These are phyloP conservation scores for Trypoxylon attenuatum DNA, from an alignment of 2,888 invertebrate genomes.

Conservation along the genomic window DNA sequence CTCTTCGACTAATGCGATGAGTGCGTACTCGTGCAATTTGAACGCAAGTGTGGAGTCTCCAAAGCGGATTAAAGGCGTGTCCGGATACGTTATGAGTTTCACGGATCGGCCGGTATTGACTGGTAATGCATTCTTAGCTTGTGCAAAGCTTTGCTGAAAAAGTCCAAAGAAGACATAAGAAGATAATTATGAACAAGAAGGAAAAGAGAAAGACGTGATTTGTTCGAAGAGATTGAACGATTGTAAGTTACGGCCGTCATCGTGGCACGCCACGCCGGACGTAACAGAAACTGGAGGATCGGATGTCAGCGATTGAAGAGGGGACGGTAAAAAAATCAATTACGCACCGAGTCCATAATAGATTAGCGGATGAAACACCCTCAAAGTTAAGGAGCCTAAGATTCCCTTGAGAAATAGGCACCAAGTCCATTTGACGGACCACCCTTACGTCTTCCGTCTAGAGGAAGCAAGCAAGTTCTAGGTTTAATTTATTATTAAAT, in stretches of 20 bases:
- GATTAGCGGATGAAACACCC: constrained; percentile 58
- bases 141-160: not conserved
- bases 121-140: too few species aligned
- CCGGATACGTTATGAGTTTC: not conserved
- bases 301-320: constrained; percentile 1
- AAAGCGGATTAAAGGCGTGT: not conserved
- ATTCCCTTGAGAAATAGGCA: constrained; percentile 66
- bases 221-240: not conserved
- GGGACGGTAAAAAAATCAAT: constrained; percentile 63
- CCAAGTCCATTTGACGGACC: constrained; percentile 54
- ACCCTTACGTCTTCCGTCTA: constrained; percentile 59
- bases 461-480: constrained; percentile 69
- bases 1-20: not conserved
- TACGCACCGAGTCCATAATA: constrained; percentile 68
- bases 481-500: constrained; percentile 71
- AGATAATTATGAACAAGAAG: not conserved
- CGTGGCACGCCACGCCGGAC: not conserved
- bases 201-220: not conserved
- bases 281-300: constrained; percentile 3
- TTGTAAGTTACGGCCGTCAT: not conserved
- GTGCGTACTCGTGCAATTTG: not conserved
- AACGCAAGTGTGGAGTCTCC: not conserved
- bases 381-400: constrained; percentile 66
- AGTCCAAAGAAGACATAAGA: not conserved
- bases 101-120: not conserved